Conservation (phyloP, 2,797 vertebrate species). For the Morus bassanus region DNA sequence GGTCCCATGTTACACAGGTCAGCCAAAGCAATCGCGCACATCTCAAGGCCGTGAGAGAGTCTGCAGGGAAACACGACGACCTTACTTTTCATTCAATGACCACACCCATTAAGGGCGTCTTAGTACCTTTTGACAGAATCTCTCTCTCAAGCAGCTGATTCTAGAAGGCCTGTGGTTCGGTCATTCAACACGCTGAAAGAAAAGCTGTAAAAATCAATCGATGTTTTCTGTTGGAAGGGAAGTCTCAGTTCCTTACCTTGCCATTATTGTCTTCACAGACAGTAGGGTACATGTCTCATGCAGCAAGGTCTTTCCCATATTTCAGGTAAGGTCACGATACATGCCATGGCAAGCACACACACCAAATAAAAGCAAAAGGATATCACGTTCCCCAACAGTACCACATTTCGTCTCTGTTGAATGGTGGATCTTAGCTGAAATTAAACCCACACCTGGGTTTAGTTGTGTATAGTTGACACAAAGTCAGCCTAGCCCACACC, state of each 20-base stretch:
- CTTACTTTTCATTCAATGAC: fast-evolving
- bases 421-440: neutral
- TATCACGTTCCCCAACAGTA: neutral
- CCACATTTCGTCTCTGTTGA: neutral
- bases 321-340: neutral
- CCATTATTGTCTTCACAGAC: neutral
- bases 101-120: neutral
- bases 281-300: fast-evolving
- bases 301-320: neutral
- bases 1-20: neutral
- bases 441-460: neutral
- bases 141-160: neutral
- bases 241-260: neutral
- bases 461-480: too few relatives aligned
- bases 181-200: neutral
- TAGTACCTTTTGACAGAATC: neutral
- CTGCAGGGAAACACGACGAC: neutral
- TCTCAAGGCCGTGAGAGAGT: neutral
- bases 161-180: neutral
- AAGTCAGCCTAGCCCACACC: neutral
- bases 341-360: neutral
- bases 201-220: neutral
- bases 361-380: neutral
- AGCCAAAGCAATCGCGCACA: neutral
- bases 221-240: neutral